Evolutionary conservation across 2,888 invertebrate genomes (phyloP).

Genomic region (Drosophila melanosoma): DNA sequence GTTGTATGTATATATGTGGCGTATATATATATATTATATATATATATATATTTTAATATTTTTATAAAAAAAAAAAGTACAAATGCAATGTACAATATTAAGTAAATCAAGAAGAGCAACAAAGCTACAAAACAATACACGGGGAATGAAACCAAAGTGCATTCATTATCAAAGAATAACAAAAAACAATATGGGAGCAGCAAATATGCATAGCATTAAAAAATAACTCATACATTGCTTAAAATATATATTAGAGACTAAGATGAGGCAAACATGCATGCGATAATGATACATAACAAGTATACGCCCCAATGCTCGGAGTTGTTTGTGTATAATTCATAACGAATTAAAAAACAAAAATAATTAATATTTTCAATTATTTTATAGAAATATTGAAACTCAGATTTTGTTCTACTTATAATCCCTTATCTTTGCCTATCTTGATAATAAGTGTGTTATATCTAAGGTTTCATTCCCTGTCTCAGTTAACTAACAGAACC

Average conservation of each 20-base stretch:
- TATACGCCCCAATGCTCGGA: constrained; percentile 11
- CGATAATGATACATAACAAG: constrained; percentile 2
- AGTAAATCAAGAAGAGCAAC: constrained; percentile 36
- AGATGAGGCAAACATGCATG: constrained; percentile 9
- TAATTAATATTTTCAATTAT: neutral
- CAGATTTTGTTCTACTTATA: neutral
- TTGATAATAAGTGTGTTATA: neutral
- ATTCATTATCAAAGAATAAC: neutral
- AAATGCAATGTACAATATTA: constrained; percentile 33
- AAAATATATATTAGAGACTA: neutral
- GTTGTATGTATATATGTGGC: constrained; percentile 49
- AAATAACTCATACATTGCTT: neutral
- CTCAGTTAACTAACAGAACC: constrained; percentile 6
- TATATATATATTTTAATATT: constrained; percentile 21
- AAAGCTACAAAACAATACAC: constrained; percentile 37
- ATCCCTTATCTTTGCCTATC: neutral
- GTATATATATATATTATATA: constrained; percentile 29
- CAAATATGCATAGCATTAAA: neutral
- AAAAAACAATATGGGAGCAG: neutral
- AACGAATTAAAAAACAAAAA: neutral
- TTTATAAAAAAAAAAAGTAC: constrained; percentile 17
- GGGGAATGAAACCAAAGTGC: constrained; percentile 48
- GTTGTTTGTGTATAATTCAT: neutral
- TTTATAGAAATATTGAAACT: neutral
- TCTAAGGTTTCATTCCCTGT: constrained; percentile 46